Evolutionary conservation across 2,113 vertebrate species (phyloP), one percentile per base, ranked within the genome.

Genomic region (Petrocephalus microphthalmus): DNA sequence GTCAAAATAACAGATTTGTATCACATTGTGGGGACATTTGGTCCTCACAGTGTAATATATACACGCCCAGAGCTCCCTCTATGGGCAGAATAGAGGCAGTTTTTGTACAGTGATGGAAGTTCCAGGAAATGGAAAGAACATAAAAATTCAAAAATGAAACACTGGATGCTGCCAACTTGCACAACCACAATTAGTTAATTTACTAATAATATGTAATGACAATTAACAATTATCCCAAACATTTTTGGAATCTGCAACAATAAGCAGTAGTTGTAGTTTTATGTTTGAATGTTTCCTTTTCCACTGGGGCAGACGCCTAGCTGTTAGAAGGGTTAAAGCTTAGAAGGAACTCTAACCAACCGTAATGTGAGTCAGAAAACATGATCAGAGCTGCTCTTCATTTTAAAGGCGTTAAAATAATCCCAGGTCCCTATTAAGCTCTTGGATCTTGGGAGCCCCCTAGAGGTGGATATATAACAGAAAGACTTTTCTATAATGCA

Each of bases 381-480:
- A 3, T 49, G 33, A 74, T 37, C 71, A 74, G 71, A 42, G 71
- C 29, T 33, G 15, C 15, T 74, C 67, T 74, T 33, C 13, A 74
- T 37, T 74, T 13, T 74, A 33, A 71, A 87, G 51, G 20, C 0
- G n/a, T 87, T 87, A 74, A 74, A 74, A 74, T 42, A 42, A 78
- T 78, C 15, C 33, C 13, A 78, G 37, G 7, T 42, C 33, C 71
- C 22, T 8, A 11, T 20, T 83, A 42, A 47, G n/a, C 15, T 78
- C 71, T 47, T 83, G 60, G 89, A 71, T 87, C 57, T 87, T 87
- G 84, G 49, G 54, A 29, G 57, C 86, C 86, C 85, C 78, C 89
- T 87, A 37, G 47, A 45, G 89, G 60, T 1, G 4, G 20, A 49
- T 83, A 22, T 49, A n/a, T 25, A n/a, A 29, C 11, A 49, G 1